phyloP scores from a whole-genome alignment of 35 echinoderm and acorn worm species.

The Lytechinus variegatus region DNA sequence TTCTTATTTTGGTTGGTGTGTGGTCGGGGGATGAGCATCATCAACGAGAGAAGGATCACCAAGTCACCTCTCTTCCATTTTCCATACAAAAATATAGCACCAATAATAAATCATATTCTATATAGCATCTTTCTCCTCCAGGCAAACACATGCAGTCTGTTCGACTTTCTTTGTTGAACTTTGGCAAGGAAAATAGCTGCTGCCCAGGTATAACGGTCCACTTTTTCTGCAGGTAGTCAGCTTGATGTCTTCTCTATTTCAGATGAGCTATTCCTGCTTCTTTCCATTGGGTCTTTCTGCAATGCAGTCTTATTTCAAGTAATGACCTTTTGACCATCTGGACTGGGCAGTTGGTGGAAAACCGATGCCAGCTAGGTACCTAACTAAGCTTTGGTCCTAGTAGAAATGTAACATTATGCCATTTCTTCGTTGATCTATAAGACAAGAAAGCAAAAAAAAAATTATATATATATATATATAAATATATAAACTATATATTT shows the following conservation, averaged over 20 bases:
- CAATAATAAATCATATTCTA: neutral
- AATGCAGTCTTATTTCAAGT: neutral
- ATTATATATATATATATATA: neutral
- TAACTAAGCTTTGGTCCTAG: slow-evolving; percentile 3
- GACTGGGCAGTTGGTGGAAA: neutral
- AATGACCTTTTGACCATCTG: neutral
- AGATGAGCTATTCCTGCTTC: neutral
- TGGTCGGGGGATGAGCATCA: neutral
- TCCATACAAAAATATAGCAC: slow-evolving; percentile 19
- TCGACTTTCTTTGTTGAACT: neutral
- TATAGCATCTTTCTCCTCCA: neutral
- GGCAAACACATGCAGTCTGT: neutral
- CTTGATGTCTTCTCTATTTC: neutral
- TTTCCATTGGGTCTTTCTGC: neutral
- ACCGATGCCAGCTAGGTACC: neutral
- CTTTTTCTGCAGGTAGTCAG: neutral
- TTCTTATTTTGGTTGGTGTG: neutral
- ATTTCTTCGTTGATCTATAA: slow-evolving; percentile 16
- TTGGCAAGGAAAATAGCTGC: neutral
- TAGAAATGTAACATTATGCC: neutral
- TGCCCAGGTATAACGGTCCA: neutral
- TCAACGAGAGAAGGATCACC: neutral
- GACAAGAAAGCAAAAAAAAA: neutral
- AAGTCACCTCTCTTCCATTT: neutral
- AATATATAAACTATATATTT: neutral